These are phyloP conservation scores for Aphelenchoides besseyi DNA, from an alignment of 1,140 invertebrate genomes.

Conservation along the genomic window DNA sequence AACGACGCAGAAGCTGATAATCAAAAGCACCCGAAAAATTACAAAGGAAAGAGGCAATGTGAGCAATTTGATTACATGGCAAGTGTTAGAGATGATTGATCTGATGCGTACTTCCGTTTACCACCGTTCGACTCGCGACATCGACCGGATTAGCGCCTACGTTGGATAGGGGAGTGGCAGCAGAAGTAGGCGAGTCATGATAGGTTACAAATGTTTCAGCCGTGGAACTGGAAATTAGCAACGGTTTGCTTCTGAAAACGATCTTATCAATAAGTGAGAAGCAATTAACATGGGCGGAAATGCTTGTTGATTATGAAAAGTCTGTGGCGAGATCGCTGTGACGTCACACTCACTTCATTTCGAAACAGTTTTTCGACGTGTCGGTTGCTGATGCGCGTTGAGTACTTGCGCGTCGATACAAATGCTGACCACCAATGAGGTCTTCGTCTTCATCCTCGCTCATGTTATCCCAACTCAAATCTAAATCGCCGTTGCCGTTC, in stretches of 20 bases:
- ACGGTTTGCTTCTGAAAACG: conserved; percentile 12
- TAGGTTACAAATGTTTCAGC: conserved; percentile 22
- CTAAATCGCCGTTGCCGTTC: conserved; percentile 3
- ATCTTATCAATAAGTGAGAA: conserved; percentile 2
- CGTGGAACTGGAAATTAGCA: conserved; percentile 7
- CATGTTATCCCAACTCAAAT: background rate
- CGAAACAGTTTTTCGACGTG: conserved; percentile 19
- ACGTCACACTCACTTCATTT: conserved; percentile 19
- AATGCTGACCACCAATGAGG: conserved; percentile 6
- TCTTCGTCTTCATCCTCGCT: conserved; percentile 21
- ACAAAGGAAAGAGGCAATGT: background rate
- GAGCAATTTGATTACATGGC: background rate
- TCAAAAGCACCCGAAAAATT: no score
- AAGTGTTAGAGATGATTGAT: background rate
- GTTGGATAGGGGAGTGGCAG: background rate
- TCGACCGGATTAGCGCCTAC: background rate
- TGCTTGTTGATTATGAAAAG: no score
- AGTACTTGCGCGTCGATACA: background rate
- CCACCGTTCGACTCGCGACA: background rate
- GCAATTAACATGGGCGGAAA: background rate
- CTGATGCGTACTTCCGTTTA: background rate
- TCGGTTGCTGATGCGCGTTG: conserved; percentile 11
- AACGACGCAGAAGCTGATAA: no score
- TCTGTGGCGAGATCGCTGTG: no score
- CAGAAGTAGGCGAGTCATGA: background rate